These are phyloP conservation scores for Ardeotis arabs DNA, from an alignment of 2,113 vertebrate species.

Conservation along the genomic window DNA sequence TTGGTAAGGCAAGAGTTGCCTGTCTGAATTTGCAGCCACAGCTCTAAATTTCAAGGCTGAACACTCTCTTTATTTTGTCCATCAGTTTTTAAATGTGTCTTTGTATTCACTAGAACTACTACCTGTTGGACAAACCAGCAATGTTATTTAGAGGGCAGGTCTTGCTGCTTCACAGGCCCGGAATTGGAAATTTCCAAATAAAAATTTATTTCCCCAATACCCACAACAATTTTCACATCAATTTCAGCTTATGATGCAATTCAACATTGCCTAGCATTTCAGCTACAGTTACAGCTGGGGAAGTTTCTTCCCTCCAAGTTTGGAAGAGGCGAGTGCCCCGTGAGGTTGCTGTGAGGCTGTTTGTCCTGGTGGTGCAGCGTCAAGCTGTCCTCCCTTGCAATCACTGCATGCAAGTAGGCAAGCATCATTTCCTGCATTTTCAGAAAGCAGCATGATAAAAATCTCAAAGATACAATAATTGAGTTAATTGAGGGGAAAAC, in stretches of 20 bases:
- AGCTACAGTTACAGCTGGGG: neutral
- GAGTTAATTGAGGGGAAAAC: slow-evolving; percentile 50
- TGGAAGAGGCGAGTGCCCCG: neutral
- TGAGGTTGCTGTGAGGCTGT: neutral
- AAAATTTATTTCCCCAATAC: neutral
- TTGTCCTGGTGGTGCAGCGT: rapidly evolving
- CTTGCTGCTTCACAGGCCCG: neutral
- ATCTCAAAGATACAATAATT: slow-evolving; percentile 40
- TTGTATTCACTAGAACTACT: neutral
- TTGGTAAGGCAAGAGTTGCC: neutral
- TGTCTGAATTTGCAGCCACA: neutral
- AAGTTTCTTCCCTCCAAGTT: neutral
- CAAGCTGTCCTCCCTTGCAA: neutral
- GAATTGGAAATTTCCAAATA: neutral
- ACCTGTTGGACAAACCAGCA: neutral
- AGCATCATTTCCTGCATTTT: neutral
- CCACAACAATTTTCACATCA: neutral
- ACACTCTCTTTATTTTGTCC: neutral
- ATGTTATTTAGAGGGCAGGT: neutral
- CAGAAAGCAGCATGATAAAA: neutral
- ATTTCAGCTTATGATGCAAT: neutral
- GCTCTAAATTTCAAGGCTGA: neutral
- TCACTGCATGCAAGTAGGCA: neutral
- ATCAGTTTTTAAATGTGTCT: neutral
- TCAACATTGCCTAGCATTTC: neutral